Base-by-base conservation (phyloP, 1,140 invertebrate genomes). In the Penaeus japonicus region DNA sequence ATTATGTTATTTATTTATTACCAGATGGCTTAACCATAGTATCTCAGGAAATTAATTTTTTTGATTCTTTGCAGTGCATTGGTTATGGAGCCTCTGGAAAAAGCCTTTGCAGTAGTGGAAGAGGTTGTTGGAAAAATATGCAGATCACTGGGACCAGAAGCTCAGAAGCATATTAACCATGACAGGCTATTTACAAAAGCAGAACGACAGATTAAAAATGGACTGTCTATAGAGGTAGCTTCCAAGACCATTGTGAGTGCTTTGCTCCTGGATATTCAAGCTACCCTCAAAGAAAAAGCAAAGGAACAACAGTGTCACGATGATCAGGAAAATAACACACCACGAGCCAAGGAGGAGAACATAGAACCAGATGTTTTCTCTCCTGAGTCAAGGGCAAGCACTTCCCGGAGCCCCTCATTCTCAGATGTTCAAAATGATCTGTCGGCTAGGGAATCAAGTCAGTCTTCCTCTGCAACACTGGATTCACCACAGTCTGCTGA, bases 101-200 rank as follows among this genome's bases (percentile, higher is more conserved):
- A 83, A 65, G 80, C 79, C 12, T n/a, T 75, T 54, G 30, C 53
- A 35, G 70, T 88, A 59, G 70, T 88, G 47, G 65, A 83, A 75
- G 86, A 70, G 22, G 86, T 88, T 55, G 32, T 59, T 77, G 70
- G 27, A 73, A 32, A 88, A 5, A 59, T 88, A 35, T 62, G 70
- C 83, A 59, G 20, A 10, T 59, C 47, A 20, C 30, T 88, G 17
- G 86, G 86, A n/a, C 35, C 65, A 32, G 86, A 80, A 35, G 86
- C 86, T 32, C 24, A 59, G 17, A 79, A 88, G 22, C 80, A 75
- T 24, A 88, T 88, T 4, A n/a, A 47, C 35, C 70, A 17, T 15
- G 53, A 88, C 30, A 30, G 32, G n/a, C 35, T 88, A n/a, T 77
- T 65, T 88, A 80, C n/a, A 5, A 82, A 47, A 55, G 86, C 86